Percentiles rank a stretch among this genome's conserved stretches.
These are phyloP conservation scores for Halichondria panicea DNA, from an alignment of 37 sponge, comb jelly and placozoan genomes.

Conservation along the genomic window DNA sequence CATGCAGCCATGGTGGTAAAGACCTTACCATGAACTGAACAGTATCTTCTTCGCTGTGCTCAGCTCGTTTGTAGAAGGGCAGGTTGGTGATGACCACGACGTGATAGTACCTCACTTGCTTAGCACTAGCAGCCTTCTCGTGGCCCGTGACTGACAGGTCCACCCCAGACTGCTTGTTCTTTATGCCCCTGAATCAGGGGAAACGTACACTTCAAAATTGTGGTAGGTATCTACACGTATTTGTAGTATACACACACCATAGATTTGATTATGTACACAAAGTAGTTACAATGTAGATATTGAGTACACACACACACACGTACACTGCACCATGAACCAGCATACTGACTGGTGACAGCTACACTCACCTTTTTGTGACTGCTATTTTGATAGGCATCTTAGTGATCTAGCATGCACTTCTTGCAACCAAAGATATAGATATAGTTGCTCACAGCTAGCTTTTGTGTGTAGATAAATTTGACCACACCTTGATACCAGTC, in stretches of 20 bases:
- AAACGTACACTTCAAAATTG: not conserved
- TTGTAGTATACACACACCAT: not conserved
- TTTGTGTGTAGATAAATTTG: no score
- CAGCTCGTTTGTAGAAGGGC: conserved; percentile 53
- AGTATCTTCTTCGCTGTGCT: conserved; percentile 54
- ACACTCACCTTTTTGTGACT: conserved; percentile 17
- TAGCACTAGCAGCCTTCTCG: conserved; percentile 36
- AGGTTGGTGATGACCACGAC: conserved; percentile 68
- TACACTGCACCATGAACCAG: not conserved
- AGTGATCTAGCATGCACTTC: not conserved
- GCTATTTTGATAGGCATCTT: conserved; percentile 16
- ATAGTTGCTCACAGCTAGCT: no score
- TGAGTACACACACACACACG: not conserved
- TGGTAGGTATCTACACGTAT: no score
- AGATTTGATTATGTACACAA: not conserved
- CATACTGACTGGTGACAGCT: not conserved
- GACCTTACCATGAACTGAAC: conserved; percentile 78
- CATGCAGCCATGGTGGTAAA: not conserved
- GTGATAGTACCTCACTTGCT: conserved; percentile 71
- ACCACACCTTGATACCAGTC: no score
- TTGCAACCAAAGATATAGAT: no score
- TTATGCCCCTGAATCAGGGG: conserved; percentile 26
- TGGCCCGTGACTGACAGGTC: conserved; percentile 59
- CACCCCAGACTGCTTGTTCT: conserved; percentile 56
- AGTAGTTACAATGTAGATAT: not conserved